A percentile compares a stretch with the other conserved stretches of the same genome.
Conservation (phyloP, 2,888 invertebrate genomes). For the Zelleria hepariella region DNA sequence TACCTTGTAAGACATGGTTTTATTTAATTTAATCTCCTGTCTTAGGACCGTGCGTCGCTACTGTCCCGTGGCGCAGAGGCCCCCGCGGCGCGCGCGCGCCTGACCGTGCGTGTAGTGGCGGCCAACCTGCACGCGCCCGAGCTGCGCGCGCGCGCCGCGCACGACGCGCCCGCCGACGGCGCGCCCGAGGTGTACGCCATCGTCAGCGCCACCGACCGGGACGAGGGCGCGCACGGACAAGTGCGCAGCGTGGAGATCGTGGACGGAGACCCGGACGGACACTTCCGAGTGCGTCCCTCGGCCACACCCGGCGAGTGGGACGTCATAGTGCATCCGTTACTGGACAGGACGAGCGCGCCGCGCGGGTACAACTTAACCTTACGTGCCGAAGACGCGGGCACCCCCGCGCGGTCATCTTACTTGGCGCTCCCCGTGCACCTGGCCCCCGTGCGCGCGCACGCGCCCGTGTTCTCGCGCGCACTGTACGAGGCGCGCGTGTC, state of each 20-base stretch:
- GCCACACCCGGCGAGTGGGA: constrained; percentile 80
- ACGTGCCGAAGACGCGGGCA: constrained; percentile 86
- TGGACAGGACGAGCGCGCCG: constrained; percentile 84
- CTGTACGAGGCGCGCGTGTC: constrained; percentile 89
- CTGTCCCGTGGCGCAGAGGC: constrained; percentile 63
- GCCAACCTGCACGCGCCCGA: constrained; percentile 91
- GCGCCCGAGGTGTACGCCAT: constrained; percentile 92
- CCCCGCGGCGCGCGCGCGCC: constrained; percentile 82
- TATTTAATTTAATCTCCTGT: not conserved
- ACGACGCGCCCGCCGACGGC: constrained; percentile 85
- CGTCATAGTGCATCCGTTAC: constrained; percentile 81
- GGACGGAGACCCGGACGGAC: constrained; percentile 91
- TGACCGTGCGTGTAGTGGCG: constrained; percentile 82
- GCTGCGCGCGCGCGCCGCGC: constrained; percentile 83
- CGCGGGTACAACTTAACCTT: constrained; percentile 91
- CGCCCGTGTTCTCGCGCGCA: constrained; percentile 89
- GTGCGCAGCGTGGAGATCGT: constrained; percentile 87
- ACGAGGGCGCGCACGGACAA: constrained; percentile 87
- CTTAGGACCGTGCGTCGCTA: constrained; percentile 80
- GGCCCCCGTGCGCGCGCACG: constrained; percentile 86
- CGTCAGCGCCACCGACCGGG: constrained; percentile 86
- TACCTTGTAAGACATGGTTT: not conserved
- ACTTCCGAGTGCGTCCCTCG: constrained; percentile 81
- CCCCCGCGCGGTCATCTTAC: constrained; percentile 82
- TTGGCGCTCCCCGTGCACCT: constrained; percentile 86